These are phyloP conservation scores for Psettodes erumei DNA, from an alignment of 2,113 vertebrate genomes.

Conservation along the genomic window DNA sequence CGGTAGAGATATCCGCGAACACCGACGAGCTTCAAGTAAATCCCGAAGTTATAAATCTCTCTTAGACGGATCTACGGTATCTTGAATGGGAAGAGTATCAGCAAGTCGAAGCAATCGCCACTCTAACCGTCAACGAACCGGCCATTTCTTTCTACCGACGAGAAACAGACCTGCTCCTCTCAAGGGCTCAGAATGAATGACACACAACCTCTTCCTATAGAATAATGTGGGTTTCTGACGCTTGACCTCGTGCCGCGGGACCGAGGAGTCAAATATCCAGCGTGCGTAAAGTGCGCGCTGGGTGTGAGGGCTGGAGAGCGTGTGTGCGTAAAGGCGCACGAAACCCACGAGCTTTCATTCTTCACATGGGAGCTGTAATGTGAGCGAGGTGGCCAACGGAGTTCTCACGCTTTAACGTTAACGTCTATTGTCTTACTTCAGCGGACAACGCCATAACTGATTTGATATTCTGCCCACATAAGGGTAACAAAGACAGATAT, in stretches of 20 bases:
- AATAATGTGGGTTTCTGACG: constrained; percentile 63
- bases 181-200: constrained; percentile 51
- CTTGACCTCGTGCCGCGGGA: constrained; percentile 58
- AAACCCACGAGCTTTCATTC: constrained; percentile 36
- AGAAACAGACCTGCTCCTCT: constrained; percentile 46
- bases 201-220: constrained; percentile 64
- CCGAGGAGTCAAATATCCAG: constrained; percentile 75
- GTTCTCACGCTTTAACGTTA: not conserved
- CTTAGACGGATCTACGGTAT: constrained; percentile 17
- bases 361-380: constrained; percentile 24
- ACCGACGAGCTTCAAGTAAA: constrained; percentile 40
- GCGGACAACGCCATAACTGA: not conserved
- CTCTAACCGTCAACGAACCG: constrained; percentile 17
- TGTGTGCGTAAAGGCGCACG: constrained; percentile 63
- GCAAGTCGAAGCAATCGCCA: constrained; percentile 21
- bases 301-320: constrained; percentile 41
- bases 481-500: not conserved
- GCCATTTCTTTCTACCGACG: constrained; percentile 30
- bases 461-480: not conserved
- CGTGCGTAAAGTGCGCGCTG: constrained; percentile 71
- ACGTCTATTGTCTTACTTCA: not conserved
- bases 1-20: constrained; percentile 21
- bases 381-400: constrained; percentile 11
- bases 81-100: not conserved
- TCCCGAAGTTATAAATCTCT: constrained; percentile 33